Evolutionary conservation across 2,797 vertebrate species (phyloP).

Genomic region (Chiloscyllium punctatum): DNA sequence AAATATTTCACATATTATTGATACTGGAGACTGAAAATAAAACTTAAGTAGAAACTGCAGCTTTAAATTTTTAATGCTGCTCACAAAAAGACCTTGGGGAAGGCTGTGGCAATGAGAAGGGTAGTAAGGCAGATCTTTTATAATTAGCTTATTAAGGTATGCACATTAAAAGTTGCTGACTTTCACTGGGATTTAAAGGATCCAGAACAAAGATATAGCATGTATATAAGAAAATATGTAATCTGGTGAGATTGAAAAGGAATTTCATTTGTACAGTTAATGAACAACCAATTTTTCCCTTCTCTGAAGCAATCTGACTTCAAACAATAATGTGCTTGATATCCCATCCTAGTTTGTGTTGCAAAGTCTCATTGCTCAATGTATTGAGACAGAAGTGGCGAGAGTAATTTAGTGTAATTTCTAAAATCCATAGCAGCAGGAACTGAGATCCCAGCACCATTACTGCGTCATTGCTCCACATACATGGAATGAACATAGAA

Average conservation of each 20-base stretch:
- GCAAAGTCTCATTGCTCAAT: neutral
- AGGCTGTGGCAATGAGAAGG: slow-evolving; percentile 1
- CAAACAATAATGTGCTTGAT: neutral
- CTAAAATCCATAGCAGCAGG: neutral
- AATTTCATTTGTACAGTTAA: neutral
- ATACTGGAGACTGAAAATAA: slow-evolving; percentile 29
- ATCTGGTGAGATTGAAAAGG: neutral
- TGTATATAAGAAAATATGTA: neutral
- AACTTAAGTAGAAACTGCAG: slow-evolving; percentile 35
- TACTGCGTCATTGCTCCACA: neutral
- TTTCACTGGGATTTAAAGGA: slow-evolving; percentile 3
- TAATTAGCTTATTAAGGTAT: slow-evolving; percentile 20
- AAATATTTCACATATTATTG: slow-evolving; percentile 34
- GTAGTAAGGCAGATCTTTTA: slow-evolving; percentile 16
- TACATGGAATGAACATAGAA: neutral
- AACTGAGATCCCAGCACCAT: neutral
- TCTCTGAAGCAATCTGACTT: neutral
- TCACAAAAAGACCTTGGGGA: slow-evolving; percentile 33
- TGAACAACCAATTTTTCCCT: neutral
- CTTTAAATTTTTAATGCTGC: slow-evolving; percentile 27
- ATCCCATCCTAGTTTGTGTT: neutral
- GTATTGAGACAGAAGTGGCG: neutral
- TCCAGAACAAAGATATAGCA: slow-evolving; percentile 6
- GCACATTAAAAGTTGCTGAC: neutral
- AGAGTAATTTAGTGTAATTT: neutral